phyloP scores from a whole-genome alignment of 2,888 invertebrate genomes.

The Xylocampa areola region DNA sequence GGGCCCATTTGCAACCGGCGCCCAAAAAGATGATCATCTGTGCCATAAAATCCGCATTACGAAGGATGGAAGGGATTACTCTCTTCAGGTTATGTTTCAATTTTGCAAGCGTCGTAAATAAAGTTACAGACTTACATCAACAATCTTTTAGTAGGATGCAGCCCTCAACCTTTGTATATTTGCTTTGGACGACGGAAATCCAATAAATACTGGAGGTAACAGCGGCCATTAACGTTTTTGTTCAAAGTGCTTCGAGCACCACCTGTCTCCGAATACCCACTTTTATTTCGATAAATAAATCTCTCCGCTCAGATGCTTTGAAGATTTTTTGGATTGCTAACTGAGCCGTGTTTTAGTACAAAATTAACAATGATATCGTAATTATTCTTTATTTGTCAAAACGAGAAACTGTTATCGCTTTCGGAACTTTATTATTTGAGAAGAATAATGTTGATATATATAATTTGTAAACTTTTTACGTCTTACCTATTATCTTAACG shows the following conservation, averaged over 20 bases:
- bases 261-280: slow-evolving; percentile 56
- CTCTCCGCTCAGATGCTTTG: slow-evolving; percentile 16
- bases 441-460: too few species aligned
- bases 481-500: neutral
- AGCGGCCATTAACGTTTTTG: slow-evolving; percentile 61
- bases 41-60: slow-evolving; percentile 54
- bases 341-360: slow-evolving; percentile 3
- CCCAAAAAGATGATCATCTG: slow-evolving; percentile 42
- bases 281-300: slow-evolving; percentile 58
- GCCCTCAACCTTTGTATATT: slow-evolving; percentile 54
- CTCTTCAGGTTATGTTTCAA: slow-evolving; percentile 52
- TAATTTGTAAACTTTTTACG: neutral
- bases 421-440: too few species aligned
- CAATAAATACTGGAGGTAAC: slow-evolving; percentile 61
- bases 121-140: slow-evolving; percentile 47
- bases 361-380: slow-evolving; percentile 6
- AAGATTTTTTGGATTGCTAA: slow-evolving; percentile 17
- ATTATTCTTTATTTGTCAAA: slow-evolving; percentile 5
- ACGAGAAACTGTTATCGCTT: neutral
- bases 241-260: slow-evolving; percentile 48
- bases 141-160: slow-evolving; percentile 51
- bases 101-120: slow-evolving; percentile 55
- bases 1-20: slow-evolving; percentile 32
- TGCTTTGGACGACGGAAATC: slow-evolving; percentile 52
- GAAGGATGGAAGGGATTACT: slow-evolving; percentile 47